phyloP scores from a whole-genome alignment of 2,888 invertebrate genomes.

The Lasioglossum pauxillum region DNA sequence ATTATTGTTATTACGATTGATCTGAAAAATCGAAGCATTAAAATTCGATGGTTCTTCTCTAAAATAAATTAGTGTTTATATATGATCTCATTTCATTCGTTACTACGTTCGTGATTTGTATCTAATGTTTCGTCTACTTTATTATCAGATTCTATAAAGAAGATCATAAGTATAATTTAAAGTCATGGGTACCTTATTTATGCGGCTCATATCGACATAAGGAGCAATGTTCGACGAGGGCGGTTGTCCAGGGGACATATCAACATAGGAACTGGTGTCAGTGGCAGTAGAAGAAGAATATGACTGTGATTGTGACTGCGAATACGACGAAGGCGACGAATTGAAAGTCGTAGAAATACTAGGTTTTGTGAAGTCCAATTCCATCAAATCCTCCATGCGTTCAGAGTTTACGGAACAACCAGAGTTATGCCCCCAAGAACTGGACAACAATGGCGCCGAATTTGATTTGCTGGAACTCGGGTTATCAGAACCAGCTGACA shows the following conservation, averaged over 20 bases:
- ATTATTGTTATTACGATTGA: conserved; percentile 82
- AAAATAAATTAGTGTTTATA: neutral
- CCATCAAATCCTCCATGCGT: conserved; percentile 92
- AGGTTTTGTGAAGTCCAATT: conserved; percentile 89
- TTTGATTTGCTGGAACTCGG: conserved; percentile 86
- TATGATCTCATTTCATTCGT: neutral
- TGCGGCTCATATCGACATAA: conserved; percentile 83
- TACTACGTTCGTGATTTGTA: neutral
- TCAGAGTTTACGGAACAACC: conserved; percentile 86
- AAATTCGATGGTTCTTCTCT: neutral
- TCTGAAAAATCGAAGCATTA: conserved; percentile 69
- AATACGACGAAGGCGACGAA: conserved; percentile 78
- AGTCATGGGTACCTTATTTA: conserved; percentile 76
- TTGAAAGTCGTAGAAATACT: conserved; percentile 74
- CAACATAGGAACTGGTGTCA: conserved; percentile 85
- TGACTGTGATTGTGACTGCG: conserved; percentile 79
- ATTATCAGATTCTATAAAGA: neutral
- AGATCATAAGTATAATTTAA: neutral
- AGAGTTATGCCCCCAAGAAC: conserved; percentile 84
- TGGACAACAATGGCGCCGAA: conserved; percentile 89
- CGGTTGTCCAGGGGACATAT: conserved; percentile 84
- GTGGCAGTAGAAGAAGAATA: conserved; percentile 83
- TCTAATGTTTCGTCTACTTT: neutral
- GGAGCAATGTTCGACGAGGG: conserved; percentile 80
- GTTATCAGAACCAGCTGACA: conserved; percentile 77